Evolutionary conservation across 2,888 invertebrate species (phyloP).

Genomic region (Catocala sponsa): DNA sequence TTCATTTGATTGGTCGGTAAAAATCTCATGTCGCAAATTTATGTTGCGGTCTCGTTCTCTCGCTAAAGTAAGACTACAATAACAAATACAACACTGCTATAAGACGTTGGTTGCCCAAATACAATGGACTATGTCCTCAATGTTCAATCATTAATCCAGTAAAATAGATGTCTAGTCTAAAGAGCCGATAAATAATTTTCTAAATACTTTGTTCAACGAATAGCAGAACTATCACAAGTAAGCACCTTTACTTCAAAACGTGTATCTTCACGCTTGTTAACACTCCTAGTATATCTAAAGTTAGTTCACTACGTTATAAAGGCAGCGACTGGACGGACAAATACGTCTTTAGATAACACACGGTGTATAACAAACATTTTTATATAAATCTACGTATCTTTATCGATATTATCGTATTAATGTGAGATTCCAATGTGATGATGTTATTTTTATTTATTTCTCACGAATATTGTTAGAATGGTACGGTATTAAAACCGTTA

Average conservation of each 20-base stretch:
- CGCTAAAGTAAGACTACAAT: too few species aligned
- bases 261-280: constrained; percentile 23
- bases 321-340: constrained; percentile 61
- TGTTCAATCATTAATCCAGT: neutral
- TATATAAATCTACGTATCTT: neutral
- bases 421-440: constrained; percentile 51
- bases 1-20: too few species aligned
- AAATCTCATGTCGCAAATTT: too few species aligned
- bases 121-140: constrained; percentile 2
- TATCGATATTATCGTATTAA: constrained; percentile 3
- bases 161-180: neutral
- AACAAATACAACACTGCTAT: too few species aligned
- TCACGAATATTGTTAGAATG: neutral
- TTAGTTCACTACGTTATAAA: constrained; percentile 29
- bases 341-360: constrained; percentile 14
- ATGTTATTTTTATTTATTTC: constrained; percentile 2
- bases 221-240: constrained; percentile 48
- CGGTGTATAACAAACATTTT: constrained; percentile 7
- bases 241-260: constrained; percentile 36
- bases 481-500: too few species aligned
- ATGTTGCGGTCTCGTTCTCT: too few species aligned
- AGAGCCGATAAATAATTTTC: constrained; percentile 16
- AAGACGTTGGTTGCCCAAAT: too few species aligned
- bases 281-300: constrained; percentile 10
- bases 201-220: constrained; percentile 40